Percentiles rank a stretch among this genome's conserved stretches.
These are phyloP conservation scores for Aphidius gifuensis DNA, from an alignment of 1,140 invertebrate genomes.

Conservation along the genomic window DNA sequence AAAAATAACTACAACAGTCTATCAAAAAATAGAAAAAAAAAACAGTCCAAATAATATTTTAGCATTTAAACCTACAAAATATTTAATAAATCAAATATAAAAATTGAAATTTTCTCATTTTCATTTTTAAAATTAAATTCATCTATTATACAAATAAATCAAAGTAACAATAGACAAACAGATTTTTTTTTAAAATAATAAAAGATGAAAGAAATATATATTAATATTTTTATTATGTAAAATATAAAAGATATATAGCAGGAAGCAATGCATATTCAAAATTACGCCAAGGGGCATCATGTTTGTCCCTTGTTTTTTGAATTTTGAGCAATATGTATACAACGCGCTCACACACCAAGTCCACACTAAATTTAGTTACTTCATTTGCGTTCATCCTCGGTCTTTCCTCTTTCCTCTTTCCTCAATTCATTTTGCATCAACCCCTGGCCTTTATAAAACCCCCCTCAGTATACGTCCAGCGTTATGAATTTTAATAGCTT, in stretches of 20 bases:
- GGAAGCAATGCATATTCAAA: slow-evolving; percentile 56
- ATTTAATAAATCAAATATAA: no score
- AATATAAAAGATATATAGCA: not conserved
- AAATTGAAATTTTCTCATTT: no score
- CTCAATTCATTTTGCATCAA: slow-evolving; percentile 44
- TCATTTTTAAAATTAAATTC: no score
- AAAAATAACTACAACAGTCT: no score
- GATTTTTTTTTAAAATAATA: no score
- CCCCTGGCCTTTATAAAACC: slow-evolving; percentile 23
- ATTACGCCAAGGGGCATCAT: slow-evolving; percentile 44
- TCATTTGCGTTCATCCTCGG: slow-evolving; percentile 41
- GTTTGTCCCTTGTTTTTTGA: slow-evolving; percentile 30
- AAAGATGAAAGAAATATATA: no score
- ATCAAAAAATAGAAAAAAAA: no score
- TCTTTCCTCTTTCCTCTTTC: slow-evolving; percentile 22
- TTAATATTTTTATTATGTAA: no score
- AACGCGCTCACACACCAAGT: slow-evolving; percentile 33
- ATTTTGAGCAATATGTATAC: not conserved
- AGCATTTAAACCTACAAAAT: no score
- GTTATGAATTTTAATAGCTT: slow-evolving; percentile 58
- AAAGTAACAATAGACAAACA: no score
- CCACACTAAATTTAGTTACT: slow-evolving; percentile 51
- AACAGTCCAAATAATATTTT: no score
- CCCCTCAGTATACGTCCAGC: slow-evolving; percentile 50
- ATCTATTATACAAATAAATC: no score